Evolutionary conservation across 2,113 vertebrate species (phyloP).

Genomic region (Argyrosomus japonicus): DNA sequence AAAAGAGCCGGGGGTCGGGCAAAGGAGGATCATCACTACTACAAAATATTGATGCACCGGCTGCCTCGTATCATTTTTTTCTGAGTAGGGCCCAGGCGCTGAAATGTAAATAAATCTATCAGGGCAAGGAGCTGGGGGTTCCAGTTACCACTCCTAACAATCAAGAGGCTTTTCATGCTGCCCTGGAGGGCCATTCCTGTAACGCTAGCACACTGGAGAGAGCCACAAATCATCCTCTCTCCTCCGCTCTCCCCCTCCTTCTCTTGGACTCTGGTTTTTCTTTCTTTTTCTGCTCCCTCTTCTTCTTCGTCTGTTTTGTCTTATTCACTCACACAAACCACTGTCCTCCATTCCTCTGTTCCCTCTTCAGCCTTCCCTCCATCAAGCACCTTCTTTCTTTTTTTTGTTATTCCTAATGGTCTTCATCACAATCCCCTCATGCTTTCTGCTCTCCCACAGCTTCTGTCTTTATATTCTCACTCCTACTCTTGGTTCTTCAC

Average conservation of each 20-base stretch:
- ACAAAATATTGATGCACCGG: constrained; percentile 78
- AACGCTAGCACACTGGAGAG: constrained; percentile 83
- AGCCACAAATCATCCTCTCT: constrained; percentile 83
- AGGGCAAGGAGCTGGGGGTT: constrained; percentile 78
- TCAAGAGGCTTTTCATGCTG: constrained; percentile 84
- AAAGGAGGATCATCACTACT: constrained; percentile 64
- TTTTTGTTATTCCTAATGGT: constrained; percentile 47
- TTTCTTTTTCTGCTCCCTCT: background rate
- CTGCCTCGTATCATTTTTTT: constrained; percentile 64
- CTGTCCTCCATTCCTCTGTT: constrained; percentile 26
- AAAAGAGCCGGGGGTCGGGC: constrained; percentile 29
- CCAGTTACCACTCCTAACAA: constrained; percentile 85
- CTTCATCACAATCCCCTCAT: constrained; percentile 53
- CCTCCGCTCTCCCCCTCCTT: constrained; percentile 23
- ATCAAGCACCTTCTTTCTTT: constrained; percentile 11
- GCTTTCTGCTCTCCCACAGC: constrained; percentile 48
- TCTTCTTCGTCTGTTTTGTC: background rate
- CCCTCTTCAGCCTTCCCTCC: constrained; percentile 1
- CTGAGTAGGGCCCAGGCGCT: constrained; percentile 75
- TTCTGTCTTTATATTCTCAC: constrained; percentile 42
- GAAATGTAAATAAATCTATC: constrained; percentile 88
- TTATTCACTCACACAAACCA: background rate
- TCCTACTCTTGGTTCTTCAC: constrained; percentile 30
- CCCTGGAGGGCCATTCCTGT: constrained; percentile 86
- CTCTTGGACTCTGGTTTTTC: constrained; percentile 14